Evolutionary conservation across 2,888 invertebrate species (phyloP).

Genomic region (Ophion ellenae): DNA sequence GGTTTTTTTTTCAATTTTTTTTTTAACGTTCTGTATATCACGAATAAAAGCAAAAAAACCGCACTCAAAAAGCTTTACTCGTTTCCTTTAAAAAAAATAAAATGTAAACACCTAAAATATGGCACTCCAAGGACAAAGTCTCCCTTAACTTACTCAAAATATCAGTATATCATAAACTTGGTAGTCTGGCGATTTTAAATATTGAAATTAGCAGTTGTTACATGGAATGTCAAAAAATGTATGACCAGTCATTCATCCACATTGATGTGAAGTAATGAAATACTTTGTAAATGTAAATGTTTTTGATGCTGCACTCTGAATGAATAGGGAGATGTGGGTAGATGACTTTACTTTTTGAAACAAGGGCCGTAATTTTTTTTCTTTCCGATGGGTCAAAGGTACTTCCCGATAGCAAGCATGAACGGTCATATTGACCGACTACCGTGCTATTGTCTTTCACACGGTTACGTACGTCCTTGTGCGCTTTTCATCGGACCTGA

Average conservation of each 20-base stretch:
- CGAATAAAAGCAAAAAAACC: too few species aligned
- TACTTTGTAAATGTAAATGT: too few species aligned
- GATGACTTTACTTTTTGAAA: not conserved
- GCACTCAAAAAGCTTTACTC: too few species aligned
- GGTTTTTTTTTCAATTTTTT: too few species aligned
- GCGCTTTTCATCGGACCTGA: not conserved
- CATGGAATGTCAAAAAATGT: not conserved
- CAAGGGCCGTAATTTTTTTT: not conserved
- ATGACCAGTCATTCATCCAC: not conserved
- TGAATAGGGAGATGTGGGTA: not conserved
- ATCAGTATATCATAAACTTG: too few species aligned
- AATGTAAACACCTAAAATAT: too few species aligned
- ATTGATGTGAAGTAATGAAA: not conserved
- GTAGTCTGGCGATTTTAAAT: not conserved
- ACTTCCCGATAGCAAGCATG: slow-evolving; percentile 5
- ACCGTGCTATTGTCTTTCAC: slow-evolving; percentile 34
- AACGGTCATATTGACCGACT: slow-evolving; percentile 23
- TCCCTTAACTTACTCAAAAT: too few species aligned
- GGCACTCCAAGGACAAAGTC: too few species aligned
- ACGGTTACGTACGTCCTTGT: slow-evolving; percentile 13
- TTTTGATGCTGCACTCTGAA: too few species aligned
- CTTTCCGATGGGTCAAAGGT: not conserved
- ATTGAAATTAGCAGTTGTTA: not conserved
- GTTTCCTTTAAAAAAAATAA: too few species aligned
- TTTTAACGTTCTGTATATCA: too few species aligned